Conservation (phyloP, 2,888 invertebrate genomes). For the Aporophyla nigra region DNA sequence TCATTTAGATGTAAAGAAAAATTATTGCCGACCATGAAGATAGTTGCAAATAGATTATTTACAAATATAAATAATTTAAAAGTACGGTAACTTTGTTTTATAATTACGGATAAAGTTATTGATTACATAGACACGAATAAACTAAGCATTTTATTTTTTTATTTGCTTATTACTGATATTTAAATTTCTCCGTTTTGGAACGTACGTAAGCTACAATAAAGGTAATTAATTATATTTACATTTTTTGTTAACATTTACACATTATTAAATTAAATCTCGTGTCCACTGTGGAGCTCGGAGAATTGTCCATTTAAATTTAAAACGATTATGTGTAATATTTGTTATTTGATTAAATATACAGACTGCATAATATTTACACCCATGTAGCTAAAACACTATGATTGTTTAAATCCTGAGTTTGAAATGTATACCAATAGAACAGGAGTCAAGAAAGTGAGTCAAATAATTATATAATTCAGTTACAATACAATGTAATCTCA, state of each 20-base stretch:
- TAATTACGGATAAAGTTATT: constrained; percentile 61
- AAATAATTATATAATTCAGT: constrained; percentile 18
- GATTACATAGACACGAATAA: constrained; percentile 65
- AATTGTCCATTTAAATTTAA: constrained; percentile 2
- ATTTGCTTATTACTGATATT: constrained; percentile 60
- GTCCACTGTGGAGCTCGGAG: constrained; percentile 14
- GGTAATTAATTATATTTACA: constrained; percentile 56
- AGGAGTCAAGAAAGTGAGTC: constrained; percentile 2
- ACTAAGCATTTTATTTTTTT: constrained; percentile 47
- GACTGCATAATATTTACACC: constrained; percentile 49
- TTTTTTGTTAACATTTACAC: constrained; percentile 38
- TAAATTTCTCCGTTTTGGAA: constrained; percentile 52
- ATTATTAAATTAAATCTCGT: constrained; percentile 34
- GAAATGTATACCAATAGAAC: background rate
- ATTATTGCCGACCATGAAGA: constrained; percentile 43
- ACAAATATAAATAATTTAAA: constrained; percentile 66
- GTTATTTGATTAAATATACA: constrained; percentile 24
- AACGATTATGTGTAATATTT: constrained; percentile 14
- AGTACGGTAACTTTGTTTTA: constrained; percentile 69
- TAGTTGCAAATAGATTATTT: constrained; percentile 58
- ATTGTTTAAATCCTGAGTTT: background rate
- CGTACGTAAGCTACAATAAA: constrained; percentile 54
- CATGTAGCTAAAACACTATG: constrained; percentile 1
- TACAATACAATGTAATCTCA: constrained; percentile 39
- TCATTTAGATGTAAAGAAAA: constrained; percentile 20